phyloP scores from a whole-genome alignment of 2,888 invertebrate species.

The Sminthurides aquaticus region DNA sequence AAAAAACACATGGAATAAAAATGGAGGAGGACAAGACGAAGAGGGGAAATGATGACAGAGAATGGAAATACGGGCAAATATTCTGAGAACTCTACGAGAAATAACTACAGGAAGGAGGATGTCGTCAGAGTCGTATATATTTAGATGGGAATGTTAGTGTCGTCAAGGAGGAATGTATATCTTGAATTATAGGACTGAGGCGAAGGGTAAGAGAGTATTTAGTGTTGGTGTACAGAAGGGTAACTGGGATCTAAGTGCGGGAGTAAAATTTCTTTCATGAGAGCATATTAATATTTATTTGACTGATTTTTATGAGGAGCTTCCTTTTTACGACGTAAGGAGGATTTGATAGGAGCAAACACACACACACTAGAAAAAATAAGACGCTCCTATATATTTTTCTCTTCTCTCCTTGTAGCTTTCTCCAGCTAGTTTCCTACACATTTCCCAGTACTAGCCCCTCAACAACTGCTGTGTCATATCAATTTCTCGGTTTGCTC shows the following conservation, averaged over 20 bases:
- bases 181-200: neutral
- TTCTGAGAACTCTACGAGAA: no score
- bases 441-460: no score
- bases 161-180: neutral
- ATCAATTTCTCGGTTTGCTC: no score
- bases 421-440: no score
- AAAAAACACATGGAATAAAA: neutral
- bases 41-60: neutral
- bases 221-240: neutral
- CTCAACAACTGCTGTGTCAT: no score
- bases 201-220: no score
- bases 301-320: constrained; percentile 30
- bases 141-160: neutral
- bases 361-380: no score
- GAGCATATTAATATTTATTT: constrained; percentile 31
- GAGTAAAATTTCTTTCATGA: constrained; percentile 22
- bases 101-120: no score
- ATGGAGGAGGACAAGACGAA: neutral
- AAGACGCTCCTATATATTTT: no score
- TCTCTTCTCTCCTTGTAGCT: no score
- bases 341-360: neutral
- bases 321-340: constrained; percentile 21
- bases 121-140: no score
- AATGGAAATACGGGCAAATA: neutral
- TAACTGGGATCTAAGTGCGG: neutral